Evolutionary conservation across 2,888 invertebrate genomes (phyloP).

Genomic region (Apantesis nais): DNA sequence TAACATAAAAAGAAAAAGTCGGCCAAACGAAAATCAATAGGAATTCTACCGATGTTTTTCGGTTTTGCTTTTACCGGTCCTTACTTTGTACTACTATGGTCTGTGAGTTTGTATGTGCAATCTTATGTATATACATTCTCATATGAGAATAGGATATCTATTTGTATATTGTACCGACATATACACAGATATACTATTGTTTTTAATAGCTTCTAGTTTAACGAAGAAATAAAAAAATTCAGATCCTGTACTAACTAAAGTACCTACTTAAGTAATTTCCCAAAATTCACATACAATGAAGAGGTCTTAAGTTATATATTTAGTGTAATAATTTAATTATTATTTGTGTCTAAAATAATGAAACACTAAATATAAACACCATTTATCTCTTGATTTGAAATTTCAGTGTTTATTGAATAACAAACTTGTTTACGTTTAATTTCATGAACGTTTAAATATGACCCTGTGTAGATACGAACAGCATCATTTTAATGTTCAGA

Average conservation of each 20-base stretch:
- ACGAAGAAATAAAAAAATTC: background rate
- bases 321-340: too few relatives aligned
- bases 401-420: background rate
- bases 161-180: too few relatives aligned
- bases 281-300: background rate
- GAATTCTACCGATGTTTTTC: constrained; percentile 42
- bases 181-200: background rate
- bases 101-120: background rate
- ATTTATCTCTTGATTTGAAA: background rate
- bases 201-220: background rate
- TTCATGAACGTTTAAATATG: background rate
- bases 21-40: constrained; percentile 56
- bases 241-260: background rate
- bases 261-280: too few relatives aligned
- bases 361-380: background rate
- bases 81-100: constrained; percentile 6
- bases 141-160: too few relatives aligned
- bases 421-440: background rate
- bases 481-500: constrained; percentile 14
- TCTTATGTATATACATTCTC: too few relatives aligned
- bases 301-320: too few relatives aligned
- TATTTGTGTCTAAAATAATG: too few relatives aligned
- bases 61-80: constrained; percentile 30
- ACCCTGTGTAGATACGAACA: background rate
- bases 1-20: constrained; percentile 60